These are phyloP conservation scores for Sthenelais limicola DNA, from an alignment of 2,888 invertebrate genomes.

Conservation along the genomic window DNA sequence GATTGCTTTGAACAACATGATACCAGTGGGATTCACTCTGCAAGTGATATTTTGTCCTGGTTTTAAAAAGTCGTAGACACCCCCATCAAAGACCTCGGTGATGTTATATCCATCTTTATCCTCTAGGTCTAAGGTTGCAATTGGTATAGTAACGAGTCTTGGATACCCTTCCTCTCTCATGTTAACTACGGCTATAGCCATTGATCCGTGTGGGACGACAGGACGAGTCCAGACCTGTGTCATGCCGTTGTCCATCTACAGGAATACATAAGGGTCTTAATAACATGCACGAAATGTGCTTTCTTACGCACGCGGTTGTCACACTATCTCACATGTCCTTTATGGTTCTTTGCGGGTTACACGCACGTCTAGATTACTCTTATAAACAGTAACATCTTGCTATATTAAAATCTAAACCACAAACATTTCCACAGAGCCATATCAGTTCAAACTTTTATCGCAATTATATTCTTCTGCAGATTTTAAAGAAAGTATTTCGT, in stretches of 20 bases:
- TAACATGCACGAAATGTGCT: not conserved
- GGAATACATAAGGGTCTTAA: not conserved
- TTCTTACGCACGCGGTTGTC: too few relatives aligned
- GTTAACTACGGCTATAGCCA: slow-evolving; percentile 62
- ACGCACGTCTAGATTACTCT: too few relatives aligned
- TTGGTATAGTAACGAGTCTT: slow-evolving; percentile 46
- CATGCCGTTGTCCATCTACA: slow-evolving; percentile 66
- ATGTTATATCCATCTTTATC: slow-evolving; percentile 57
- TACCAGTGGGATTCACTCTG: slow-evolving; percentile 52
- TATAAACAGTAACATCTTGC: too few relatives aligned
- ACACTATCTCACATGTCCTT: too few relatives aligned
- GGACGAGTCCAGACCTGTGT: slow-evolving; percentile 94
- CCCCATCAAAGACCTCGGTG: slow-evolving; percentile 63
- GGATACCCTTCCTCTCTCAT: slow-evolving; percentile 55
- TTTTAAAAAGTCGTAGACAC: slow-evolving; percentile 54
- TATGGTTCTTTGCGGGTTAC: too few relatives aligned
- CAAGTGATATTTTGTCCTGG: slow-evolving; percentile 50
- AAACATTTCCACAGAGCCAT: too few relatives aligned
- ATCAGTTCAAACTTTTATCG: too few relatives aligned
- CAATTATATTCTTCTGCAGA: too few relatives aligned
- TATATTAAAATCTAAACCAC: too few relatives aligned
- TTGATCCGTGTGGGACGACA: slow-evolving; percentile 59
- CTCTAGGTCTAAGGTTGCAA: slow-evolving; percentile 55
- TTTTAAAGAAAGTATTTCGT: too few relatives aligned
- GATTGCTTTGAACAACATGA: slow-evolving; percentile 45